phyloP scores from a whole-genome alignment of 2,888 invertebrate genomes.

The Dioctria linearis region DNA sequence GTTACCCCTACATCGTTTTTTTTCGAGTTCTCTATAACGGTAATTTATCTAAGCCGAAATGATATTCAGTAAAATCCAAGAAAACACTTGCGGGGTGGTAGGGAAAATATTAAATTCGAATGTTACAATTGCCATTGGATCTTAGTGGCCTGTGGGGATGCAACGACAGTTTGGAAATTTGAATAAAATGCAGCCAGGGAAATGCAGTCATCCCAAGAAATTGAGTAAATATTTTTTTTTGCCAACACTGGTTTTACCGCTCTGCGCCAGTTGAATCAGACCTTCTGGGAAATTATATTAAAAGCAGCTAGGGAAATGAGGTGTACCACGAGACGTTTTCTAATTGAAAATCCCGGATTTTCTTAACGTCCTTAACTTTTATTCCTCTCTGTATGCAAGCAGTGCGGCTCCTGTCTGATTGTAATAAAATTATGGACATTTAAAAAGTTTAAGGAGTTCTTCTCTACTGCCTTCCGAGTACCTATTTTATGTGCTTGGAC shows the following conservation, averaged over 20 bases:
- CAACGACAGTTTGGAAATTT: slow-evolving; percentile 5
- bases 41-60: slow-evolving; percentile 8
- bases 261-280: neutral
- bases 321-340: neutral
- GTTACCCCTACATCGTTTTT: slow-evolving; percentile 7
- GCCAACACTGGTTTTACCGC: neutral
- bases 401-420: neutral
- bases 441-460: neutral
- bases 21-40: neutral
- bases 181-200: neutral
- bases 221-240: slow-evolving; percentile 2
- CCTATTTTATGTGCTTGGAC: no score
- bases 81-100: neutral
- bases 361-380: neutral
- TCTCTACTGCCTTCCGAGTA: no score
- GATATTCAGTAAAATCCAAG: neutral
- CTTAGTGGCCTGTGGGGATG: neutral
- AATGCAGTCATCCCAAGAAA: neutral
- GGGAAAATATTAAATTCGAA: slow-evolving; percentile 1
- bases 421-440: neutral
- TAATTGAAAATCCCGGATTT: slow-evolving; percentile 12
- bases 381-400: neutral
- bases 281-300: slow-evolving; percentile 27
- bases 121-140: neutral
- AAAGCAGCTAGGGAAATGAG: slow-evolving; percentile 11